A percentile compares a stretch with the other conserved stretches of the same genome.
These are phyloP conservation scores for Deilephila porcellus DNA, from an alignment of 2,888 invertebrate species.

Conservation along the genomic window DNA sequence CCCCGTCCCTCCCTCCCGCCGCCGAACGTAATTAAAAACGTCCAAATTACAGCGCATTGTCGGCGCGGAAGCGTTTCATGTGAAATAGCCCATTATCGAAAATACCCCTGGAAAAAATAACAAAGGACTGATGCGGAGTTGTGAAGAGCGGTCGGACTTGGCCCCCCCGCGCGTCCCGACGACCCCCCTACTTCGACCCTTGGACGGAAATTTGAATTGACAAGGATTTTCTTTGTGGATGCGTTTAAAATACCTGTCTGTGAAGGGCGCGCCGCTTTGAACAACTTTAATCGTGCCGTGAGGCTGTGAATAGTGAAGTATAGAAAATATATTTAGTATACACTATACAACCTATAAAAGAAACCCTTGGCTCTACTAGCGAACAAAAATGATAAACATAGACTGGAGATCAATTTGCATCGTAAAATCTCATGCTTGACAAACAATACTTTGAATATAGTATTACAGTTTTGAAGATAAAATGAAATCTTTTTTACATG, in stretches of 20 bases:
- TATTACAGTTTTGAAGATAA: too few relatives aligned
- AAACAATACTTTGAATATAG: too few relatives aligned
- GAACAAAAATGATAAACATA: too few relatives aligned
- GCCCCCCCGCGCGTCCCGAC: background rate
- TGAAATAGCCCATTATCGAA: conserved; percentile 55
- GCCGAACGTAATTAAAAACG: conserved; percentile 29
- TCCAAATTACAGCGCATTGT: conserved; percentile 27
- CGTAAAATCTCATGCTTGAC: too few relatives aligned
- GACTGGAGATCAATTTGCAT: too few relatives aligned
- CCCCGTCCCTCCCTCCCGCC: background rate
- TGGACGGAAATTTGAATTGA: conserved; percentile 25
- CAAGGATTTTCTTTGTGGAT: conserved; percentile 13
- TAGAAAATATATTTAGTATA: too few relatives aligned
- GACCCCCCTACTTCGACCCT: background rate
- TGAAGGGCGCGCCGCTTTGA: conserved; percentile 12
- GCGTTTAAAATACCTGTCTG: conserved; percentile 24
- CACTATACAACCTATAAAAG: too few relatives aligned
- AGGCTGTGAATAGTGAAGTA: background rate
- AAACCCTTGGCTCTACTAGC: too few relatives aligned
- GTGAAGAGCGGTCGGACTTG: background rate
- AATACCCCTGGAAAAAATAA: conserved; percentile 49
- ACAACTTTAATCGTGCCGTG: too few relatives aligned
- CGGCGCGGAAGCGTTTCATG: conserved; percentile 43
- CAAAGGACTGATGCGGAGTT: conserved; percentile 34
- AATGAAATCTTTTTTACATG: too few relatives aligned